phyloP scores from a whole-genome alignment of 2,113 vertebrate species.

The Charadrius vociferus region DNA sequence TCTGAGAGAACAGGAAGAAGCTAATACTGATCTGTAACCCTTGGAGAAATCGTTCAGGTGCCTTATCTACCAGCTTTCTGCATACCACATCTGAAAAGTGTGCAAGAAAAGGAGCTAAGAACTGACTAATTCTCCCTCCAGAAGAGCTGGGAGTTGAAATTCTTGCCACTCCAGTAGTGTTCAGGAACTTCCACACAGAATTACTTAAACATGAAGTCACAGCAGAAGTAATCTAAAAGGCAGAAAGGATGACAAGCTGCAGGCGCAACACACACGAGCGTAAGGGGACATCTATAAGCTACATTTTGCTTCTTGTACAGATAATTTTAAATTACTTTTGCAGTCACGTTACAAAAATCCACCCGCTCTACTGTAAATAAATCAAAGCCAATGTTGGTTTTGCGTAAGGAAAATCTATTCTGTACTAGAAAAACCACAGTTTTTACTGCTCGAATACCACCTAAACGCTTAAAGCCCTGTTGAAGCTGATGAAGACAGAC shows the following conservation, averaged over 20 bases:
- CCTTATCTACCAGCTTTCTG: neutral
- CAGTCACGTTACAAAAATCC: neutral
- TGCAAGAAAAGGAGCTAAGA: neutral
- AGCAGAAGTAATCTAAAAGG: neutral
- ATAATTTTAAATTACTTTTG: neutral
- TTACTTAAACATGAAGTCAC: neutral
- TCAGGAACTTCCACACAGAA: neutral
- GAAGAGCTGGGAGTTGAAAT: neutral
- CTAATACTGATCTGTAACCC: neutral
- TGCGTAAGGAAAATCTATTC: neutral
- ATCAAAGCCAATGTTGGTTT: neutral
- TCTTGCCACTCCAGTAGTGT: neutral
- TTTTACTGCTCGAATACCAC: neutral
- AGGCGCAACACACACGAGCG: neutral
- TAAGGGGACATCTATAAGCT: neutral
- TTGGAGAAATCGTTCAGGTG: neutral
- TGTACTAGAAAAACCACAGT: neutral
- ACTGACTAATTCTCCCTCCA: neutral
- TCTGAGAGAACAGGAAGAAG: neutral
- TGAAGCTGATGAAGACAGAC: neutral
- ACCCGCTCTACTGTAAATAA: neutral
- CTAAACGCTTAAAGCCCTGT: neutral
- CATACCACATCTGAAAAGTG: fast-evolving
- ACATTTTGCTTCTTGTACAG: neutral
- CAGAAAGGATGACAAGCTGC: neutral